These are phyloP conservation scores for Romanogobio albipinnatus DNA, from an alignment of 2,113 vertebrate species.

Conservation along the genomic window DNA sequence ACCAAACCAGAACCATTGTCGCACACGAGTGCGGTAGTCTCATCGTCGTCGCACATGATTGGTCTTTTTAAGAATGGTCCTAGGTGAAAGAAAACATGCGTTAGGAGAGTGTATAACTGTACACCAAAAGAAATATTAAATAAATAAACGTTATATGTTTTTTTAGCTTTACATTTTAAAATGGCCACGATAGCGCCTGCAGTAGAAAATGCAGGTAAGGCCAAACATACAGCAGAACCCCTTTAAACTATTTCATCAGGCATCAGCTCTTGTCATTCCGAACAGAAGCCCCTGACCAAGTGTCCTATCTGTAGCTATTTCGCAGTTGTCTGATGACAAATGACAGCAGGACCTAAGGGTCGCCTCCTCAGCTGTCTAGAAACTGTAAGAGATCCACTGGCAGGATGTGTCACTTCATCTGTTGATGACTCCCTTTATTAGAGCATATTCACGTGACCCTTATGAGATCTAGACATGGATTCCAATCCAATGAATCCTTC, in stretches of 20 bases:
- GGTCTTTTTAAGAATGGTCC: conserved; percentile 67
- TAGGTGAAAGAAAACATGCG: conserved; percentile 38
- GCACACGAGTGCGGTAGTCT: conserved; percentile 95
- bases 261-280: conserved; percentile 57
- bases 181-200: too few species aligned
- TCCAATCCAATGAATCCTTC: not conserved
- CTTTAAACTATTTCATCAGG: conserved; percentile 72
- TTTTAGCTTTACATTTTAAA: too few species aligned
- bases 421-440: conserved; percentile 27
- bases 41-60: conserved; percentile 96
- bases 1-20: conserved; percentile 98
- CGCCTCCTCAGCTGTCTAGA: conserved; percentile 69
- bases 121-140: not conserved
- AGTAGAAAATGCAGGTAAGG: not conserved
- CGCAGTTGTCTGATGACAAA: conserved; percentile 71
- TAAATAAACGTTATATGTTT: too few species aligned
- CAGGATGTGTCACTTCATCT: conserved; percentile 58
- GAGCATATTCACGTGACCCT: not conserved
- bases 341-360: conserved; percentile 53
- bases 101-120: conserved; percentile 2
- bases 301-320: conserved; percentile 63
- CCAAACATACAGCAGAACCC: conserved; percentile 60
- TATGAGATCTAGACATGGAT: not conserved
- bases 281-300: conserved; percentile 12
- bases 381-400: conserved; percentile 59